Percentiles rank a stretch among this genome's conserved stretches.
Conservation (phyloP, 2,888 invertebrate genomes). For the Dasysyrphus tricinctus region DNA sequence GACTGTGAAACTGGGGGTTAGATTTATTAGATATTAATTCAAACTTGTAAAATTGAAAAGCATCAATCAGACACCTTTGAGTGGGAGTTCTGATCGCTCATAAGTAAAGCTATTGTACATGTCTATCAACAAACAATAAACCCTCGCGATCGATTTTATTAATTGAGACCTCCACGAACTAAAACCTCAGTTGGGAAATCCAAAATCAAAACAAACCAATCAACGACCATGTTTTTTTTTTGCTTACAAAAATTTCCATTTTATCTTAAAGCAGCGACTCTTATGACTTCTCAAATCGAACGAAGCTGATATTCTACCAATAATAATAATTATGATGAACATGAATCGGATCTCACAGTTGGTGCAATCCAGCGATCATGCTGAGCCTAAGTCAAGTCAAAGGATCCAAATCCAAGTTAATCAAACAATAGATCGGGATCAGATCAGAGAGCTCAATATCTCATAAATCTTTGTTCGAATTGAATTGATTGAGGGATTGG, state of each 20-base stretch:
- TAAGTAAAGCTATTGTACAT: not conserved
- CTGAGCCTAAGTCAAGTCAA: conserved; percentile 57
- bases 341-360: conserved; percentile 71
- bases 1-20: too few relatives aligned
- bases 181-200: conserved; percentile 1
- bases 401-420: conserved; percentile 45
- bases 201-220: conserved; percentile 31
- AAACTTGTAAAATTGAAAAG: not conserved
- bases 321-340: conserved; percentile 65
- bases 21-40: not conserved
- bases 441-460: conserved; percentile 52
- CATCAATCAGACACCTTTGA: not conserved
- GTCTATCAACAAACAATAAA: conserved; percentile 1
- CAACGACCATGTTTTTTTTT: not conserved
- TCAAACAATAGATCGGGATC: conserved; percentile 65
- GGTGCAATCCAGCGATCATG: conserved; percentile 62
- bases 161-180: conserved; percentile 41
- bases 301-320: conserved; percentile 32
- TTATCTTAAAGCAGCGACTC: not conserved
- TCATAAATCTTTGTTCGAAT: conserved; percentile 70
- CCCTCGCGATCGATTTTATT: conserved; percentile 10
- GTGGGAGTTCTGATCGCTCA: conserved; percentile 7
- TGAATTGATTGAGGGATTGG: conserved; percentile 58
- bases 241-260: conserved; percentile 9
- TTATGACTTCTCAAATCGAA: conserved; percentile 9